Conservation (phyloP, 2,797 vertebrate species). For the Hoplostethus mediterraneus region DNA sequence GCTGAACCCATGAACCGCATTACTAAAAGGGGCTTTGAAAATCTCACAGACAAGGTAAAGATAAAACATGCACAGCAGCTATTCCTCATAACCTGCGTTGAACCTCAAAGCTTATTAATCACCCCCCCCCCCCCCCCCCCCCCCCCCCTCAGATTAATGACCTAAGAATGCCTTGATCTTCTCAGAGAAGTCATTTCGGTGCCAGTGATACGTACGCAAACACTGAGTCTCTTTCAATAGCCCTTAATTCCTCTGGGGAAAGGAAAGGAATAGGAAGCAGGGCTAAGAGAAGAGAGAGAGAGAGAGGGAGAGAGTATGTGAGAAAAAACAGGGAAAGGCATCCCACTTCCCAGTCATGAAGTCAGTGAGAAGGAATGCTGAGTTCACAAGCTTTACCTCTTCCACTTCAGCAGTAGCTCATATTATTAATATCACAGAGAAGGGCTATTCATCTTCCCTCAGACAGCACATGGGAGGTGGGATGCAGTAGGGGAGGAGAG, state of each 20-base stretch:
- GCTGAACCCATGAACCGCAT: slow-evolving; percentile 25
- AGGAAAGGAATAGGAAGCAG: slow-evolving; percentile 46
- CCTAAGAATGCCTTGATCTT: slow-evolving; percentile 81
- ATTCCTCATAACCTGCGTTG: slow-evolving; percentile 61
- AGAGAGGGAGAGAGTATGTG: slow-evolving; percentile 20
- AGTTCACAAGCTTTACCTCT: slow-evolving; percentile 80
- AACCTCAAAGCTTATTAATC: slow-evolving; percentile 74
- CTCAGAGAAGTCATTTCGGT: slow-evolving; percentile 68
- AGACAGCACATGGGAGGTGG: slow-evolving; percentile 73
- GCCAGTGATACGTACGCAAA: slow-evolving; percentile 73
- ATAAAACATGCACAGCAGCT: slow-evolving; percentile 64
- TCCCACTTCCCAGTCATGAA: slow-evolving; percentile 72
- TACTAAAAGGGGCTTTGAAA: slow-evolving; percentile 35
- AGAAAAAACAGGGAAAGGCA: slow-evolving; percentile 45
- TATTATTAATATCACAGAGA: slow-evolving; percentile 83
- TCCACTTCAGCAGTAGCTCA: slow-evolving; percentile 80
- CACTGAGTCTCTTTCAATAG: slow-evolving; percentile 64
- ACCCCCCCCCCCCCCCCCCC: too few relatives aligned
- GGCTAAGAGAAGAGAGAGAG: slow-evolving; percentile 18
- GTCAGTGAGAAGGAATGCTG: slow-evolving; percentile 85
- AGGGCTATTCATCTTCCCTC: slow-evolving; percentile 78
- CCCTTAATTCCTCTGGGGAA: slow-evolving; percentile 68
- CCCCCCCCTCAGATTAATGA: slow-evolving; percentile 72
- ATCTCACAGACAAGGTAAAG: slow-evolving; percentile 24
- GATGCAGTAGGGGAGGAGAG: slow-evolving; percentile 45